These are phyloP conservation scores for Ceratina japonica DNA, from an alignment of 1,140 invertebrate genomes.

Conservation along the genomic window DNA sequence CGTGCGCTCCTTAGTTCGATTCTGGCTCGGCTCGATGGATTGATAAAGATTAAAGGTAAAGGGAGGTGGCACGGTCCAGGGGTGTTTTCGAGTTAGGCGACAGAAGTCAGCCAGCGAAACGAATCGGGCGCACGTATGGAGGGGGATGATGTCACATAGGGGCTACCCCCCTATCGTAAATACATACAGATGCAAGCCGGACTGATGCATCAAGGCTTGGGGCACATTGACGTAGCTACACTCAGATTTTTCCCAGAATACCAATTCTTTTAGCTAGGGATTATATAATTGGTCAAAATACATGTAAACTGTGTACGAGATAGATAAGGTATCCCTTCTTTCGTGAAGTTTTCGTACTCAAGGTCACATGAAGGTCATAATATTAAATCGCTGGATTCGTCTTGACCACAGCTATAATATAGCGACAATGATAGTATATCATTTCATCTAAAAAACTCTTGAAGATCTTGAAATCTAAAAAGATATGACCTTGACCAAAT, in stretches of 20 bases:
- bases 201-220: conserved; percentile 68
- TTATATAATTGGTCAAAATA: too few species aligned
- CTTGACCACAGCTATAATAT: too few species aligned
- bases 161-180: conserved; percentile 70
- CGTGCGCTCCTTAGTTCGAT: conserved; percentile 71
- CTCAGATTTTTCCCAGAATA: background rate
- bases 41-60: conserved; percentile 80
- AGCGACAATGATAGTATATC: too few species aligned
- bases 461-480: too few species aligned
- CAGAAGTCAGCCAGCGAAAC: conserved; percentile 79
- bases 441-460: too few species aligned
- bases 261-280: too few species aligned
- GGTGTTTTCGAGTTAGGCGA: conserved; percentile 77
- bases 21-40: conserved; percentile 72
- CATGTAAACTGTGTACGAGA: too few species aligned
- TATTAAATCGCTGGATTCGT: too few species aligned
- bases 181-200: conserved; percentile 70
- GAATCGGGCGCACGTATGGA: conserved; percentile 65
- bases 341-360: too few species aligned
- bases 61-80: conserved; percentile 72
- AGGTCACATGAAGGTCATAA: too few species aligned
- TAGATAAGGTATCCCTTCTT: too few species aligned
- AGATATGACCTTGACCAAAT: too few species aligned
- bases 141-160: conserved; percentile 77
- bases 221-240: conserved; percentile 68